Evolutionary conservation across 2,797 vertebrate species (phyloP).

Genomic region (Lacerta bilineata): DNA sequence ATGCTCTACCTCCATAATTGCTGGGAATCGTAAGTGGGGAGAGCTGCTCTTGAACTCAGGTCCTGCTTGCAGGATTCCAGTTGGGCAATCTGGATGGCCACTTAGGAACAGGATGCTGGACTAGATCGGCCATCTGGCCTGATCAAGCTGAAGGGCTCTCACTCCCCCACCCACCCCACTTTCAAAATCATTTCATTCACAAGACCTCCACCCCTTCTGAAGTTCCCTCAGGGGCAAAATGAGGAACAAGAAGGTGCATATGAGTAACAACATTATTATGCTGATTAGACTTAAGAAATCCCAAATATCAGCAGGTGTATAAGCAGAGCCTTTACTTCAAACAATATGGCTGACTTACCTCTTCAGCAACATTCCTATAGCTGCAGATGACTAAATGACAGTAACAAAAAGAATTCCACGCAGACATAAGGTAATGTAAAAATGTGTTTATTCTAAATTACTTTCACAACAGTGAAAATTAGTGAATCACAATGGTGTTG

Average conservation of each 20-base stretch:
- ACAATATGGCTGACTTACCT: not conserved
- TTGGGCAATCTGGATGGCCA: too few species aligned
- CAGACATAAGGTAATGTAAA: conserved; percentile 73
- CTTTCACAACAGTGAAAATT: conserved; percentile 85
- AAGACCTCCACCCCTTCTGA: not conserved
- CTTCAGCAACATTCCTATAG: not conserved
- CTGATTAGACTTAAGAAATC: not conserved
- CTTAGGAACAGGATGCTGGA: too few species aligned
- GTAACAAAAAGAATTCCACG: conserved; percentile 42
- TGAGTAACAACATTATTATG: not conserved
- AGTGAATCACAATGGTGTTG: conserved; percentile 70
- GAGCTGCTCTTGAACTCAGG: too few species aligned
- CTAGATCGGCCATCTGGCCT: too few species aligned
- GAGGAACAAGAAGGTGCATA: not conserved
- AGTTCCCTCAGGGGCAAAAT: not conserved
- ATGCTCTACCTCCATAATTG: too few species aligned
- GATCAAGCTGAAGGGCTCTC: too few species aligned
- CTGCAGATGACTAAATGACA: not conserved
- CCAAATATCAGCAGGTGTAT: not conserved
- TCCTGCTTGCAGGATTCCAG: too few species aligned
- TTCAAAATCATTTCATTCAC: not conserved
- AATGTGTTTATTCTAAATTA: conserved; percentile 82
- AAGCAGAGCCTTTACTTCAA: not conserved
- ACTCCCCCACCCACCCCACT: not conserved
- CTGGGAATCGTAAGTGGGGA: too few species aligned